phyloP scores from a whole-genome alignment of 2,113 vertebrate genomes.

The Acanthisitta chloris region DNA sequence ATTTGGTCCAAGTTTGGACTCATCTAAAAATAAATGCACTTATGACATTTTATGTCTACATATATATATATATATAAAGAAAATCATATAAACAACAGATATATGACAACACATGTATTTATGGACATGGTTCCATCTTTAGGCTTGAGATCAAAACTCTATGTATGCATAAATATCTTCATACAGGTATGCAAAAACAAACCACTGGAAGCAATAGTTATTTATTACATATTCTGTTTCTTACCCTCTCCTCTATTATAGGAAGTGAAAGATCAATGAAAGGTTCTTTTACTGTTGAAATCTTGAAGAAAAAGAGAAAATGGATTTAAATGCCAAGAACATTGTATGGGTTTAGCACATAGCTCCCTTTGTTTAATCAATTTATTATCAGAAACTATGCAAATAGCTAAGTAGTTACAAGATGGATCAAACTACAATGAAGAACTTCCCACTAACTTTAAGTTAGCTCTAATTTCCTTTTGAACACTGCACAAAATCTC shows the following conservation, averaged over 20 bases:
- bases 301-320: constrained; percentile 78
- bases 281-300: constrained; percentile 93
- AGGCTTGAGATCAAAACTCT: background rate
- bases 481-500: background rate
- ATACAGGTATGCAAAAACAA: background rate
- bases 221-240: constrained; percentile 52
- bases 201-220: background rate
- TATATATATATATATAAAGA: background rate
- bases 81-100: background rate
- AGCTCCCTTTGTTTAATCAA: background rate
- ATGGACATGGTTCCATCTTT: background rate
- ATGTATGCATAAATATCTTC: background rate
- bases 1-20: background rate
- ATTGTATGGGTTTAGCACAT: background rate
- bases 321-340: background rate
- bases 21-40: background rate
- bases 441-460: constrained; percentile 33
- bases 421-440: constrained; percentile 22
- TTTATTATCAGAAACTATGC: background rate
- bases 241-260: constrained; percentile 97
- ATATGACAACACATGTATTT: background rate
- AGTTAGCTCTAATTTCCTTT: background rate
- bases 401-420: background rate
- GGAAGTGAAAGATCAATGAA: constrained; percentile 98
- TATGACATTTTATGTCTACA: background rate